These are phyloP conservation scores for Drosophila tsacasi DNA, from an alignment of 1,140 invertebrate species.

Conservation along the genomic window DNA sequence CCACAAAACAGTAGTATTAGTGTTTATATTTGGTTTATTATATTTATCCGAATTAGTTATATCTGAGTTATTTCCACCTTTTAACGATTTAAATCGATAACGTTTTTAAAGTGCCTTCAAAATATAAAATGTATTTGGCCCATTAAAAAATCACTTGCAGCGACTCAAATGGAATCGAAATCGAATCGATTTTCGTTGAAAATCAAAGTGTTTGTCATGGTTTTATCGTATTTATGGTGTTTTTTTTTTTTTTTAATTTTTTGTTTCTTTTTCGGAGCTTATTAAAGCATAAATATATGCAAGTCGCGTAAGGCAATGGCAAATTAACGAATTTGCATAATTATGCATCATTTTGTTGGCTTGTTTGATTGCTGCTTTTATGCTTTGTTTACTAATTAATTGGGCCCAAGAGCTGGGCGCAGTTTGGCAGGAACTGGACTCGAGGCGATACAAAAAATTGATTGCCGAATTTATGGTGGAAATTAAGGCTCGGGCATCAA, in stretches of 20 bases:
- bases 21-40: neutral
- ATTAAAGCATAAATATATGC: constrained; percentile 65
- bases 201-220: constrained; percentile 36
- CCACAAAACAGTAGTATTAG: no score
- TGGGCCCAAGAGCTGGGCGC: constrained; percentile 35
- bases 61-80: neutral
- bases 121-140: neutral
- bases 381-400: constrained; percentile 81
- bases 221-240: neutral
- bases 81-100: neutral
- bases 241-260: constrained; percentile 4
- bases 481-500: constrained; percentile 37
- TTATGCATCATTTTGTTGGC: constrained; percentile 68
- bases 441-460: constrained; percentile 15
- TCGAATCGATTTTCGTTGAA: constrained; percentile 15
- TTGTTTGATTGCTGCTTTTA: constrained; percentile 68
- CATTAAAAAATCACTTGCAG: neutral
- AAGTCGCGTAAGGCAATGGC: constrained; percentile 51
- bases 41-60: neutral
- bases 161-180: constrained; percentile 4
- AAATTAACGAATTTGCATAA: constrained; percentile 79
- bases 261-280: constrained; percentile 13
- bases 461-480: constrained; percentile 40
- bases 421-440: constrained; percentile 42
- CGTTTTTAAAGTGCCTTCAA: no score